A percentile compares a stretch with the other conserved stretches of the same genome.
phyloP scores from a whole-genome alignment of 1,140 invertebrate species.

The Zaprionus tsacasi region DNA sequence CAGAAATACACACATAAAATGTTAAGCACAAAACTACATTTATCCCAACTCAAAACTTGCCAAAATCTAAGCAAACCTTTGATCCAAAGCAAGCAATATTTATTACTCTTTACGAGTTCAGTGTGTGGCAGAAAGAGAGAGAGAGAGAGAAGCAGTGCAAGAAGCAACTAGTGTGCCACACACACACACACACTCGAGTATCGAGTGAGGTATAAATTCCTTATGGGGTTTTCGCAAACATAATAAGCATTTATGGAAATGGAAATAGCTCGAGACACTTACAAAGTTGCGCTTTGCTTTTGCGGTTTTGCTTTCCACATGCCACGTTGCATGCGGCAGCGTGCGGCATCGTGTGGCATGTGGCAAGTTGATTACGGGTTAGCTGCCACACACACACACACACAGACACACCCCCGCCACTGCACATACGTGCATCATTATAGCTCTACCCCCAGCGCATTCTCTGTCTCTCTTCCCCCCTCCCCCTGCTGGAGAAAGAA shows the following conservation, averaged over 20 bases:
- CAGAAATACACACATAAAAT: too few relatives aligned
- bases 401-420: background rate
- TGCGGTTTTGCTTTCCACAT: slow-evolving; percentile 3
- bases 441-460: background rate
- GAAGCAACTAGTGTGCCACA: slow-evolving; percentile 2
- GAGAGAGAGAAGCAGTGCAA: background rate
- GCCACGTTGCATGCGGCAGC: slow-evolving; percentile 16
- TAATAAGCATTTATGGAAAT: slow-evolving; percentile 12
- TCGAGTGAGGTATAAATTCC: background rate
- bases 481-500: slow-evolving; percentile 19
- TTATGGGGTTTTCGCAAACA: slow-evolving; percentile 1
- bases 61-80: background rate
- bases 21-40: too few relatives aligned
- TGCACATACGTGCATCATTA: slow-evolving; percentile 30
- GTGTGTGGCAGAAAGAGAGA: background rate
- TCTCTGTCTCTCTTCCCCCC: background rate
- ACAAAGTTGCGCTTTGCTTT: slow-evolving; percentile 8
- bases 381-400: background rate
- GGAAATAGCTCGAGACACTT: slow-evolving; percentile 5
- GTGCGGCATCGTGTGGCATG: background rate
- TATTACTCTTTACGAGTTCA: background rate
- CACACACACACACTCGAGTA: background rate
- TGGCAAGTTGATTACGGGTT: slow-evolving; percentile 33
- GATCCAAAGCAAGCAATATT: background rate
- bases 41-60: background rate